Conservation (phyloP, 2,797 vertebrate genomes). For the Leptoclinus maculatus region DNA sequence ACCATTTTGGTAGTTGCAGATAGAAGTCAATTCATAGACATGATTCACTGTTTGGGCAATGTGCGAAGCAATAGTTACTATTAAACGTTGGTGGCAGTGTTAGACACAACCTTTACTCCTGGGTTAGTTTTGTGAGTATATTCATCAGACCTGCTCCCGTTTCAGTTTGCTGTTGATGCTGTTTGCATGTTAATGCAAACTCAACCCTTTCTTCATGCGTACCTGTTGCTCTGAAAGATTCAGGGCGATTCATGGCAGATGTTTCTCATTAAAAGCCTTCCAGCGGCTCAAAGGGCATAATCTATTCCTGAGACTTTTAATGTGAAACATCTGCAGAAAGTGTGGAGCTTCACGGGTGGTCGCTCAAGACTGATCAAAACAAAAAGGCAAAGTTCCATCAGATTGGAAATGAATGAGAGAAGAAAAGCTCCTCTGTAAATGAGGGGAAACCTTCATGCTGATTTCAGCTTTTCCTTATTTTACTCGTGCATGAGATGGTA, state of each 20-base stretch:
- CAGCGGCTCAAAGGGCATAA: conserved; percentile 15
- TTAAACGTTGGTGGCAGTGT: neutral
- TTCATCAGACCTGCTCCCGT: neutral
- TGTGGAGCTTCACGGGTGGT: neutral
- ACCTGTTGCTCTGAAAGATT: conserved; percentile 12
- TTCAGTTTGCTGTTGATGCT: neutral
- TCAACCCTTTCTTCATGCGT: conserved; percentile 11
- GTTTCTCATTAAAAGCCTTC: conserved; percentile 12
- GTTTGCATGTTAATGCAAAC: neutral
- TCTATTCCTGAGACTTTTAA: conserved; percentile 14
- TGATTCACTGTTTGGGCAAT: neutral
- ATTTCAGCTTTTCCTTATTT: too few species aligned
- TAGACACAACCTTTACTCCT: neutral
- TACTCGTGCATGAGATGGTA: too few species aligned
- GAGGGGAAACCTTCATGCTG: neutral
- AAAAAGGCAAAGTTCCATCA: neutral
- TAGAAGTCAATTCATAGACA: too few species aligned
- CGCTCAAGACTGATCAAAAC: neutral
- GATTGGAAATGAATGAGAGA: conserved; percentile 8
- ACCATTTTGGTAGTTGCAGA: too few species aligned
- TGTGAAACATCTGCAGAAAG: conserved; percentile 27
- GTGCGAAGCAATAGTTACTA: neutral
- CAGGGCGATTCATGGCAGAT: neutral
- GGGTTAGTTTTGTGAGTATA: neutral
- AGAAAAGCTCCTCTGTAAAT: neutral